Base-by-base conservation (phyloP, 92 coral and sea anemone genomes). In the Diadumene lineata region DNA sequence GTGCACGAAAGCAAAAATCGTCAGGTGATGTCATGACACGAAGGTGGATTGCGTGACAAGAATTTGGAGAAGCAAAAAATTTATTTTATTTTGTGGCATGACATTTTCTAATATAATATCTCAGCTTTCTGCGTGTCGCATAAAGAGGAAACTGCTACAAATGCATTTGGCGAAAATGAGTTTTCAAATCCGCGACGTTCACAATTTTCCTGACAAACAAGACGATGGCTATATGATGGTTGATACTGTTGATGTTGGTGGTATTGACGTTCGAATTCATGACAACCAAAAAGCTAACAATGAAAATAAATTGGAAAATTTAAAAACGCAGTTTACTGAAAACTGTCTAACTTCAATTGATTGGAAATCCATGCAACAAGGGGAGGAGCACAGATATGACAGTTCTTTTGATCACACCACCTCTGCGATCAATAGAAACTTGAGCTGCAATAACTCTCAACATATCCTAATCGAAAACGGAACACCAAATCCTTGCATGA, bases 41-140 rank as follows among this genome's bases (percentile, higher is more conserved):
- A 11, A 58, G 38, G 1, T 27, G 21, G 43, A 31, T 28, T 62
- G 68, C 68, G 31, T 31, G 68, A 62, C 68, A 62, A 28, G n/a
- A 11, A 22, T 10, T 25, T 58, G 31, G 48, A 38, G n/a, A n/a
- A n/a, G n/a, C n/a, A n/a, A n/a, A n/a, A n/a, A n/a, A n/a, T n/a
- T n/a, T n/a, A n/a, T n/a, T n/a, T n/a, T n/a, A n/a, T n/a, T n/a
- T n/a, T n/a, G n/a, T n/a, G n/a, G n/a, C n/a, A n/a, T n/a, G n/a
- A n/a, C n/a, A n/a, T n/a, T n/a, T n/a, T n/a, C n/a, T n/a, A n/a
- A n/a, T n/a, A n/a, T n/a, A n/a, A n/a, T n/a, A n/a, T n/a, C 7
- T 55, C 22, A 8, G 22, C 22, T 11, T 9, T n/a, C 61, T n/a
- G n/a, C n/a, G n/a, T n/a, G n/a, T n/a, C n/a, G n/a, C n/a, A n/a